Base-by-base conservation (phyloP, 2,888 invertebrate species). In the Julus scandinavius region DNA sequence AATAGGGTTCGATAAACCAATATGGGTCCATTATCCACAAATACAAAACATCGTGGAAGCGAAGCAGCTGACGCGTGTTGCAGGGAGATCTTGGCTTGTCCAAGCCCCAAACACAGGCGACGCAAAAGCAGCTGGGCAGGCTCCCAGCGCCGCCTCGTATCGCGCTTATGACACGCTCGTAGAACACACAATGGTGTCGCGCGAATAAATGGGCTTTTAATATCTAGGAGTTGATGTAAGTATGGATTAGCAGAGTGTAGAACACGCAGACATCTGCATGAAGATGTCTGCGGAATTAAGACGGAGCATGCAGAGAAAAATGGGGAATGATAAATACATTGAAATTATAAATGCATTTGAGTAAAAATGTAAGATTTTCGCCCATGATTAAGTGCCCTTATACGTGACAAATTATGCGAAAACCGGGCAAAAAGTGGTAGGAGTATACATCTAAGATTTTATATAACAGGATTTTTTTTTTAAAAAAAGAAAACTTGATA, bases 1-100 rank as follows among this genome's bases (percentile, higher is more conserved):
- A 80, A 80, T 80, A 29, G 80, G 80, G 80, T 80, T 80, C 80
- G 80, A 80, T 80, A 80, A 80, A 80, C 80, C 80, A 80, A 80
- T 80, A 80, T 80, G 38, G 80, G 80, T 80, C 80, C 80, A 80
- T 80, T 80, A 80, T 80, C 80, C 80, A 11, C 80, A 80, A 80
- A 80, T 80, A 80, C 80, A 80, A 80, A 80, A 80, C 80, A 80
- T 38, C 80, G 80, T 80, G 80, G 80, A 80, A 80, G 80, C 13
- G 80, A 13, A 13, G 80, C 80, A 80, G 80, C 38, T 80, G 80
- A 80, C 38, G 80, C 38, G 11, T 9, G 29, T 13, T 15, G 20
- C 38, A 13, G 15, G 80, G 80, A 80, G 80, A 11, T 80, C 80
- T 80, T 80, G 80, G 80, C 80, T 9, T 38, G 80, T 38, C 80